Percentiles rank a stretch among this genome's conserved stretches.
phyloP scores from a whole-genome alignment of 1,140 invertebrate species.

The Brachionus rotundiformis region DNA sequence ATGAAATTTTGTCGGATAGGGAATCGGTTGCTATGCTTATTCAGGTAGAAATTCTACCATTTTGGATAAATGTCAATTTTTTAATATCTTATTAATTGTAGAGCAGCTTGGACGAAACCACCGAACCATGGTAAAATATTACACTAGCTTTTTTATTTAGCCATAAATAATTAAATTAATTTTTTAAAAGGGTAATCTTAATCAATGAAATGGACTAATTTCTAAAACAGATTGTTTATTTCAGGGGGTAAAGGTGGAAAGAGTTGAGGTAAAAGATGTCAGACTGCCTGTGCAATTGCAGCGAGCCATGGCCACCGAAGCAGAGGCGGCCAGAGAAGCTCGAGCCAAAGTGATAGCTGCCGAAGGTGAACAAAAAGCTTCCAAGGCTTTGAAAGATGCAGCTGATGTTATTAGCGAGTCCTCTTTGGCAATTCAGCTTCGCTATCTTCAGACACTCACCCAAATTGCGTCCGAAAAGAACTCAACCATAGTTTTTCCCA shows the following conservation, averaged over 20 bases:
- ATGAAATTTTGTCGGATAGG: conserved; percentile 53
- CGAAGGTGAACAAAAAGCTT: conserved; percentile 53
- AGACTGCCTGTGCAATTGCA: conserved; percentile 57
- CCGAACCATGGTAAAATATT: conserved; percentile 51
- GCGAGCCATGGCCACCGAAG: conserved; percentile 61
- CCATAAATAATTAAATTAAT: not conserved
- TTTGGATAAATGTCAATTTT: not conserved
- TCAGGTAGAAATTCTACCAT: not conserved
- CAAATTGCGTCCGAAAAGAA: conserved; percentile 95
- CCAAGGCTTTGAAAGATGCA: conserved; percentile 50
- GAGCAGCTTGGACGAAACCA: conserved; percentile 52
- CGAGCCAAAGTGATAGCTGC: conserved; percentile 57
- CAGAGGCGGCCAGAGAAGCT: conserved; percentile 60
- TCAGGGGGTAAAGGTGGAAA: conserved; percentile 34
- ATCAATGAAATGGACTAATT: not conserved
- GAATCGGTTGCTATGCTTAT: conserved; percentile 49
- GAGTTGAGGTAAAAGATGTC: conserved; percentile 55
- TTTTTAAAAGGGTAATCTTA: not conserved
- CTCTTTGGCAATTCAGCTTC: conserved; percentile 81
- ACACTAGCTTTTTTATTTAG: not conserved
- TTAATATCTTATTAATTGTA: not conserved
- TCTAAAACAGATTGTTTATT: no score
- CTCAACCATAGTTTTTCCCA: conserved; percentile 93
- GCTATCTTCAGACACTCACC: conserved; percentile 79
- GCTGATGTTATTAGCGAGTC: conserved; percentile 54